These are phyloP conservation scores for Streptopelia turtur DNA, from an alignment of 2,797 vertebrate genomes.

Conservation along the genomic window DNA sequence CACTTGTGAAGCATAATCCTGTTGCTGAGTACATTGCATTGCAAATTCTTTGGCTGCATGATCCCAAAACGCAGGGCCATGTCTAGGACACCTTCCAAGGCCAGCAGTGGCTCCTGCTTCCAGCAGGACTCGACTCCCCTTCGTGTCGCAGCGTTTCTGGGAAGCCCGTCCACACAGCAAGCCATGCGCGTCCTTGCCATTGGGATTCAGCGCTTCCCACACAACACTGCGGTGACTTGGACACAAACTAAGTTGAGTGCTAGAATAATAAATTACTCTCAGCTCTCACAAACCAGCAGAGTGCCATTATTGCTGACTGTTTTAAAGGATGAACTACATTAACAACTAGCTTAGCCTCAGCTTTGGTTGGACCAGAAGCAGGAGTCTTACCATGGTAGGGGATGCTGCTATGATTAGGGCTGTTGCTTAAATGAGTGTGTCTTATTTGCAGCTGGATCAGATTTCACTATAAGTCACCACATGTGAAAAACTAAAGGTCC, in stretches of 20 bases:
- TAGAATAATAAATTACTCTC: not conserved
- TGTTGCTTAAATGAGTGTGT: constrained; percentile 53
- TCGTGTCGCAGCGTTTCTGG: not conserved
- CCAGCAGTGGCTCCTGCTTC: constrained; percentile 44
- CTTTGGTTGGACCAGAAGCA: constrained; percentile 55
- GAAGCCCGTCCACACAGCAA: not conserved
- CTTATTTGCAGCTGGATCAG: constrained; percentile 55
- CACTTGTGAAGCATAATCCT: not conserved
- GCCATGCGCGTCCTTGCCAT: not conserved
- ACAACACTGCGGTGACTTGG: not conserved
- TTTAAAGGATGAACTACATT: constrained; percentile 26
- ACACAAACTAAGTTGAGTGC: constrained; percentile 30
- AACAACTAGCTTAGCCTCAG: not conserved
- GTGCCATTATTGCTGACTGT: not conserved
- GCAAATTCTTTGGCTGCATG: not conserved
- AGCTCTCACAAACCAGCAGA: constrained; percentile 20
- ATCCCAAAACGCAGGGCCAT: not conserved
- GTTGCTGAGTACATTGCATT: rapidly evolving
- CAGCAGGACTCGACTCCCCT: constrained; percentile 36
- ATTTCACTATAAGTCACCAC: constrained; percentile 65
- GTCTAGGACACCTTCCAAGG: constrained; percentile 35
- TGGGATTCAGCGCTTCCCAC: not conserved
- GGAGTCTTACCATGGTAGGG: constrained; percentile 36
- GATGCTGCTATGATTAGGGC: not conserved
- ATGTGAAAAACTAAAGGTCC: constrained; percentile 69